phyloP scores from a whole-genome alignment of 2,113 vertebrate species.

The Taxidea taxus region DNA sequence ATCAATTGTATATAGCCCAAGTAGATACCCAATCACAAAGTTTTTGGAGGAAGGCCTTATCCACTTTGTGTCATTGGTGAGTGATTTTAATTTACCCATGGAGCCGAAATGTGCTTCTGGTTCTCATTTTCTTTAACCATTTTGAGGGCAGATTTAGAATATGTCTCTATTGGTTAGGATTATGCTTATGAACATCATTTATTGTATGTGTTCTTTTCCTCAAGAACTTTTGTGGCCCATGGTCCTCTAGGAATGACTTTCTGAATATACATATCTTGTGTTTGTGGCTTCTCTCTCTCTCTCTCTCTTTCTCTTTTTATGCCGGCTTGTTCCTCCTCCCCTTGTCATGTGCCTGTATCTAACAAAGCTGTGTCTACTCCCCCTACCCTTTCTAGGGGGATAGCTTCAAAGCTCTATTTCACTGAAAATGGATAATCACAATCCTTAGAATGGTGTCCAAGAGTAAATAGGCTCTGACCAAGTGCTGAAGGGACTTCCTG shows the following conservation, averaged over 20 bases:
- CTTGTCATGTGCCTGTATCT: neutral
- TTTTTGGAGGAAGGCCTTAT: neutral
- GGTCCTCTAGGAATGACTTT: neutral
- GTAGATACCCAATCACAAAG: neutral
- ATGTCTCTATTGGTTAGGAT: fast-evolving
- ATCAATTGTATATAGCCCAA: neutral
- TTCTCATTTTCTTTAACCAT: neutral
- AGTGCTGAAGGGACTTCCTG: neutral
- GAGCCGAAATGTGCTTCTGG: neutral
- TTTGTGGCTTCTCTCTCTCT: neutral
- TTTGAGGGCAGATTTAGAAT: neutral
- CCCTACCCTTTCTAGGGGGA: neutral
- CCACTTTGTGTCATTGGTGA: neutral
- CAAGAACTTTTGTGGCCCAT: neutral
- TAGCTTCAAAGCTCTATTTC: neutral
- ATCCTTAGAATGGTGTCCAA: neutral
- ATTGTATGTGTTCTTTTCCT: neutral
- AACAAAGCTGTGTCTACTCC: neutral
- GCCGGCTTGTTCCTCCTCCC: neutral
- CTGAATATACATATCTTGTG: neutral
- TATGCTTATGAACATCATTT: neutral
- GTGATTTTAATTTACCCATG: neutral
- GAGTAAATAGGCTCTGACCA: neutral
- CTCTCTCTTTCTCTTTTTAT: neutral
- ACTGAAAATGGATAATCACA: neutral